These are phyloP conservation scores for Aspidiotus rigidus DNA, from an alignment of 2,888 invertebrate species.

Conservation along the genomic window DNA sequence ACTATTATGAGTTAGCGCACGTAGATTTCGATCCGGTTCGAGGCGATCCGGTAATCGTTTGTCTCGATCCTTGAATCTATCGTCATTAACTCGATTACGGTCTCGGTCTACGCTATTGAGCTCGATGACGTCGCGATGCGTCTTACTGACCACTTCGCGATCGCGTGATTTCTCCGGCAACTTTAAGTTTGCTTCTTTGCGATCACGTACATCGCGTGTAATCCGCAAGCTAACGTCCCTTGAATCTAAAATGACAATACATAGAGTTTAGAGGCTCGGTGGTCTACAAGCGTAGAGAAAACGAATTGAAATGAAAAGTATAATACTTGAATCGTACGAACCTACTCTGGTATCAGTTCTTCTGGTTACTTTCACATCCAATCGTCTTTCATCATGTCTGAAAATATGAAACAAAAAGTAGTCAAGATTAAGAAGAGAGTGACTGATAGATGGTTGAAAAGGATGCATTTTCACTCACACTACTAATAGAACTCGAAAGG, in stretches of 20 bases:
- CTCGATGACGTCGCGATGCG: conserved; percentile 13
- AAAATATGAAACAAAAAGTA: neutral
- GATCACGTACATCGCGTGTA: conserved; percentile 19
- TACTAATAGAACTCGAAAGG: too few relatives aligned
- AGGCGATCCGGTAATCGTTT: conserved; percentile 14
- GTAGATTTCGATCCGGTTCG: conserved; percentile 19
- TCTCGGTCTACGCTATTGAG: conserved; percentile 1
- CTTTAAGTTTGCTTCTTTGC: conserved; percentile 20
- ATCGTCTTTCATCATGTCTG: conserved; percentile 22
- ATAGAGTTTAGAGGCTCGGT: neutral
- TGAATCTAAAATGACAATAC: neutral
- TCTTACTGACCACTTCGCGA: neutral
- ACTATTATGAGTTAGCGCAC: conserved; percentile 4
- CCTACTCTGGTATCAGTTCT: conserved; percentile 19
- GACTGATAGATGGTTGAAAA: too few relatives aligned
- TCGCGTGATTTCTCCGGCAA: conserved; percentile 10
- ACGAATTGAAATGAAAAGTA: neutral
- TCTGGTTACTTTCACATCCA: conserved; percentile 17
- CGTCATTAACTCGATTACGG: conserved; percentile 12
- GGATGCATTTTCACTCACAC: too few relatives aligned
- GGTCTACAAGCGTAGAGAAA: neutral
- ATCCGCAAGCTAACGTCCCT: conserved; percentile 16
- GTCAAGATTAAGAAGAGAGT: too few relatives aligned
- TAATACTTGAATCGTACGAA: conserved; percentile 7
- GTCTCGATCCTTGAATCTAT: conserved; percentile 23